Evolutionary conservation across 2,113 vertebrate genomes (phyloP), one percentile per base, ranked within the genome.

Genomic region (Rhinichthys klamathensis): DNA sequence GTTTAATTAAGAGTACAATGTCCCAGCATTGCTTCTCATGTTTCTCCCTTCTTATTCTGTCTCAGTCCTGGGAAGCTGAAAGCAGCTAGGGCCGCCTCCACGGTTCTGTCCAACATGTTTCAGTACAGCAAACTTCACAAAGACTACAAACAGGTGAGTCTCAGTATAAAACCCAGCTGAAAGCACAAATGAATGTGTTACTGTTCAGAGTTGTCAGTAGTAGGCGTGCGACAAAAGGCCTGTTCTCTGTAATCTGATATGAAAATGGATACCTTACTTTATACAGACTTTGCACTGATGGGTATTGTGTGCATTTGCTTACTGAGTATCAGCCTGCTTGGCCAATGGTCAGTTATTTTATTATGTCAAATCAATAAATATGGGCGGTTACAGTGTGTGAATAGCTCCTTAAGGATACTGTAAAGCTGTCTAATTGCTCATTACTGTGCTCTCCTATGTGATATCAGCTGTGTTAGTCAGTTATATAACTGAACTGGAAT

Each of bases 21-120:
- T 79, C 78, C 51, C 35, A 13, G 44, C 41, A 38, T n/a, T 84
- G 73, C 63, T 60, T 84, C 82, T 89, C 88, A 79, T 46, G 80
- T 89, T 87, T 79, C 85, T 76, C 16, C 54, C 49, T 63, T 44
- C 69, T 90, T 88, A 51, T 83, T 44, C 85, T 85, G 25, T 58
- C 88, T 87, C n/a, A 98, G 97, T 90, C 90, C 95, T 0, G 96
- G 96, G 87, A 95, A 94, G 0, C 93, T 97, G 78, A 99, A 97
- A 91, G 96, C 97, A 18, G 96, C 96, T 56, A 93, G 96, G 54
- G 97, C 97, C 0, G 96, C 97, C 0, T 95, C 97, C 60, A 99
- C 97, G 21, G 97, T 99, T 83, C 91, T 99, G 91, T 94, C 93
- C 90, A 99, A 99, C 92, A 97, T 99, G 96, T 99, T 97, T 95